Evolutionary conservation across 2,113 vertebrate genomes (phyloP), one percentile per base, ranked within the genome.

Genomic region (Hiodon tergisus): DNA sequence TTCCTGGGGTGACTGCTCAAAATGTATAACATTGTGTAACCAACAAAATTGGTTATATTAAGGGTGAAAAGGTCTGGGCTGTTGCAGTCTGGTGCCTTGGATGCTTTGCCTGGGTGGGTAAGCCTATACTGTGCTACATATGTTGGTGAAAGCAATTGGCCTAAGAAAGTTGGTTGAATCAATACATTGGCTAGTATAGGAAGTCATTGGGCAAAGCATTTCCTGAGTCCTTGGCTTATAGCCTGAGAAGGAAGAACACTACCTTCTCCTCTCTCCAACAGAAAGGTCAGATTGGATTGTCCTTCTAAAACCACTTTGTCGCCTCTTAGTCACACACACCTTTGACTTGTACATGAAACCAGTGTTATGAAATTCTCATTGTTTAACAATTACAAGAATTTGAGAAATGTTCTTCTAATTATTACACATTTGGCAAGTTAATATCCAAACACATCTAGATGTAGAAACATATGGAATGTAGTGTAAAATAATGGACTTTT

Each of bases 401-500:
- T 17, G n/a, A 17, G 16, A 17, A 4, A 63, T 63, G 5, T 51
- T 17, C 72, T 77, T 53, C 14, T 57, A 52, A 51, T 5, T 57
- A 57, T 57, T 57, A 5, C 59, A 60, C 10, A 14, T 60, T 14
- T 13, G 59, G 11, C 59, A 10, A 4, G 11, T 60, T 60, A 10
- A 4, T 3, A 14, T 11, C 10, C 59, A 60, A 14, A 60, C 2
- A 14, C 9, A 4, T 10, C 4, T 14, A 14, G 59, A 60, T 13
- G 59, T 11, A 10, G 13, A 4, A 60, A 4, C 4, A 4, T 14
- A 3, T 4, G 11, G 4, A 60, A 17, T 50, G 63, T 9, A 81
- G 63, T 79, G 70, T 70, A 55, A 7, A 65, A 63, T 70, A 76
- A 74, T 76, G 67, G 77, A 72, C 78, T 78, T 31, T 31, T 31